phyloP scores from a whole-genome alignment of 1,140 invertebrate genomes.

The Reticulitermes speratus region DNA sequence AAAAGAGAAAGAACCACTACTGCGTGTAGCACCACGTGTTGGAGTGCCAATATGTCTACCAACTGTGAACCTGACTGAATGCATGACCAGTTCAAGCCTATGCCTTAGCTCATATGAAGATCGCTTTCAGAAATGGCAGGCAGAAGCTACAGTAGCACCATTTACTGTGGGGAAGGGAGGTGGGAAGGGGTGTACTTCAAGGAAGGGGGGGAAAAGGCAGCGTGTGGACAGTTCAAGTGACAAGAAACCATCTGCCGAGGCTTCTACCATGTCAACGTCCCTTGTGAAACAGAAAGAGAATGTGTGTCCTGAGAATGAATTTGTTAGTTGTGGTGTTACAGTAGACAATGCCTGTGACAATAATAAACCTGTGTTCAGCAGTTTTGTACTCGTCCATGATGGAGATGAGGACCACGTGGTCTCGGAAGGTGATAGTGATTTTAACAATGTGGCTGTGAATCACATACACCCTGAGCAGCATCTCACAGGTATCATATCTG shows the following conservation, averaged over 20 bases:
- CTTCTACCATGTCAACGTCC: neutral
- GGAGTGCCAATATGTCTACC: conserved; percentile 63
- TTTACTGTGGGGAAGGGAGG: conserved; percentile 14
- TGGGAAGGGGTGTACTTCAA: conserved; percentile 10
- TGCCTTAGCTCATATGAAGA: conserved; percentile 71
- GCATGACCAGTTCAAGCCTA: conserved; percentile 67
- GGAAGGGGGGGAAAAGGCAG: conserved; percentile 49
- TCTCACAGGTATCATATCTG: neutral
- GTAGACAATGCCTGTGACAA: conserved; percentile 21
- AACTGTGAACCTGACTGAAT: conserved; percentile 69
- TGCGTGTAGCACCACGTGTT: conserved; percentile 54
- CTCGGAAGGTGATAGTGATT: neutral
- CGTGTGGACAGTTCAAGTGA: conserved; percentile 57
- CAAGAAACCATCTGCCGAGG: conserved; percentile 37
- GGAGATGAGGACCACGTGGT: neutral
- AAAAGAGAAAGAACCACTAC: conserved; percentile 39
- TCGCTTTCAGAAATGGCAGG: conserved; percentile 52
- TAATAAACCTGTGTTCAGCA: conserved; percentile 5
- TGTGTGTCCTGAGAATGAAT: neutral
- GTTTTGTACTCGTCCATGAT: neutral
- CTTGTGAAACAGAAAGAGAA: neutral
- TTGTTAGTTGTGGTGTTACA: neutral
- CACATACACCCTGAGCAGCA: neutral
- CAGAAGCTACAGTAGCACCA: neutral
- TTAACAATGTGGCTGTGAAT: neutral